phyloP scores from a whole-genome alignment of 2,113 vertebrate genomes.

The Baryphthengus martii region DNA sequence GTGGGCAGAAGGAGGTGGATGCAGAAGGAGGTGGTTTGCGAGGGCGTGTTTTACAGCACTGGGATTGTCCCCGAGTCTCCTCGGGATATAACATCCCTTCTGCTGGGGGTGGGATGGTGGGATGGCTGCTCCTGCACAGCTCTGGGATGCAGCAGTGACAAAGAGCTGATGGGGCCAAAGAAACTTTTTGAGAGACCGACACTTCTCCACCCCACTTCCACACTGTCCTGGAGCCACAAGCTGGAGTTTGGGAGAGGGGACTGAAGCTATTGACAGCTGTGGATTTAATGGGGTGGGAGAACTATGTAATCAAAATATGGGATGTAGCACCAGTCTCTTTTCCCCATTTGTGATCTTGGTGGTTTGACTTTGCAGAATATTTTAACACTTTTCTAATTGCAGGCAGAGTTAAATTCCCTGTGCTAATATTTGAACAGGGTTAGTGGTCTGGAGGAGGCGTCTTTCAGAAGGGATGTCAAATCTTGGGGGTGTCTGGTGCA shows the following conservation, averaged over 20 bases:
- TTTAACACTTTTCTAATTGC: neutral
- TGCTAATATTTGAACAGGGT: conserved; percentile 21
- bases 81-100: accelerated
- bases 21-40: neutral
- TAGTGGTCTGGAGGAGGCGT: neutral
- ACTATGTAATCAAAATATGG: neutral
- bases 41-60: neutral
- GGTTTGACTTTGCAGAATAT: conserved; percentile 16
- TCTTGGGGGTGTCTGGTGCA: neutral
- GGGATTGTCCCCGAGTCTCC: neutral
- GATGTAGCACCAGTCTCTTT: neutral
- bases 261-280: neutral
- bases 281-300: neutral
- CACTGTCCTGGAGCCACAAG: accelerated
- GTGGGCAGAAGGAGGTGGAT: neutral
- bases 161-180: neutral
- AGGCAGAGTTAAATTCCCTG: neutral
- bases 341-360: neutral
- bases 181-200: neutral
- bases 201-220: neutral
- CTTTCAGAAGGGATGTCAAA: neutral
- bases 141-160: neutral
- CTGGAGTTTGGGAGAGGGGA: neutral
- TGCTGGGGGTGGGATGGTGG: accelerated
- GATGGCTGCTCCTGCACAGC: neutral